These are phyloP conservation scores for Siniperca chuatsi DNA, from an alignment of 2,113 vertebrate species.

Conservation along the genomic window DNA sequence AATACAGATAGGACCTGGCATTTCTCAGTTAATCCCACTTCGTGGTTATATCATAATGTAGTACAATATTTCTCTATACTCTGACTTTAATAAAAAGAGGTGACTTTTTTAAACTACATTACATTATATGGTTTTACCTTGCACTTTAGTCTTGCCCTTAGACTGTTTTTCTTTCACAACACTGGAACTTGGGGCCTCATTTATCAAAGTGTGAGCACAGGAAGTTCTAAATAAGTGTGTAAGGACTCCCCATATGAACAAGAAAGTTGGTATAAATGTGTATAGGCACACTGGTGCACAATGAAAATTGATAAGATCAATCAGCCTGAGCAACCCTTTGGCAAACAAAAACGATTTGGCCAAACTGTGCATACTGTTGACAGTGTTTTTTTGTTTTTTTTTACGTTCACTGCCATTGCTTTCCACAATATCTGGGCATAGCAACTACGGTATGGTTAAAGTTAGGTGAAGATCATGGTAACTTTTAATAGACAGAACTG, in stretches of 20 bases:
- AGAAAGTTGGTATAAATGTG: not conserved
- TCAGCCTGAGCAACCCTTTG: not conserved
- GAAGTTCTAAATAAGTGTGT: not conserved
- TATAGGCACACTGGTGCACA: not conserved
- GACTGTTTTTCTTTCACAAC: not conserved
- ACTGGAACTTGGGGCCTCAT: not conserved
- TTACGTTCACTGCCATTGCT: not conserved
- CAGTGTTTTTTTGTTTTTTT: too few relatives aligned
- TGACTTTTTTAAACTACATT: not conserved
- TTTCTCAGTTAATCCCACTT: constrained; percentile 7
- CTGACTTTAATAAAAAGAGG: not conserved
- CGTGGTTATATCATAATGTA: not conserved
- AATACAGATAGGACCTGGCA: constrained; percentile 6
- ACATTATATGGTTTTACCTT: not conserved
- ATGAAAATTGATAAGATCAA: not conserved
- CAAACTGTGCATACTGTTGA: not conserved
- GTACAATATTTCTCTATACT: not conserved
- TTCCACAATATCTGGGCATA: not conserved
- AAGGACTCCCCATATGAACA: not conserved
- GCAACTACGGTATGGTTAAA: not conserved
- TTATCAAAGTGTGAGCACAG: not conserved
- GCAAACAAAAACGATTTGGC: not conserved
- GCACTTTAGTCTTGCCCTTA: not conserved
- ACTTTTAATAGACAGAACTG: too few relatives aligned
- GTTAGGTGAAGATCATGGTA: not conserved